Conservation (phyloP, 2,113 vertebrate species). For the Poeciliopsis turrubarensis region DNA sequence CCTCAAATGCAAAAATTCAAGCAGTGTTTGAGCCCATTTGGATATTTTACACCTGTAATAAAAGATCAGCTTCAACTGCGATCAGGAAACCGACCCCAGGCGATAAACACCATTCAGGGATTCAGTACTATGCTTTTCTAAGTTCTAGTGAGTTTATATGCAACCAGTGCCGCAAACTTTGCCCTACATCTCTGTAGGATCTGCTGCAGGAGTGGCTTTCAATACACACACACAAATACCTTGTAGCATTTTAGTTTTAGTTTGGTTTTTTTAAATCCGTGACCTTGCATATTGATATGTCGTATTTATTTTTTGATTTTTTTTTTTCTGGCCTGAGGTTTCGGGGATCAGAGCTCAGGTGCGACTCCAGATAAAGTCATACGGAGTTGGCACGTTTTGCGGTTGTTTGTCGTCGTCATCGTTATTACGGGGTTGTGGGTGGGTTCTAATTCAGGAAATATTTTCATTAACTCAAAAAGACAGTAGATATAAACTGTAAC, state of each 20-base stretch:
- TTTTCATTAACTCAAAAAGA: conserved; percentile 57
- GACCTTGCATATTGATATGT: conserved; percentile 74
- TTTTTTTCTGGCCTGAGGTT: conserved; percentile 70
- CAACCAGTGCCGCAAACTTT: conserved; percentile 77
- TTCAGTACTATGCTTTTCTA: conserved; percentile 84
- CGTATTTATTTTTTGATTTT: conserved; percentile 75
- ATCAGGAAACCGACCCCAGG: conserved; percentile 54
- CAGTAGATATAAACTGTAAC: conserved; percentile 60
- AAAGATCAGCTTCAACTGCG: conserved; percentile 42
- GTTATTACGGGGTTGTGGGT: conserved; percentile 7
- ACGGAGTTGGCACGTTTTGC: conserved; percentile 43
- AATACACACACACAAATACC: conserved; percentile 62
- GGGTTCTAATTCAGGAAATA: conserved; percentile 71
- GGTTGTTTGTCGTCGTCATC: conserved; percentile 28
- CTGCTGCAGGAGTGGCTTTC: conserved; percentile 74
- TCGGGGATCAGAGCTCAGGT: conserved; percentile 65
- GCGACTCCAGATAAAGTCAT: conserved; percentile 44
- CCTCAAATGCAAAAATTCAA: conserved; percentile 20
- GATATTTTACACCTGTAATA: conserved; percentile 7
- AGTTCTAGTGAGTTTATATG: conserved; percentile 79
- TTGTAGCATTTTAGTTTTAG: conserved; percentile 76
- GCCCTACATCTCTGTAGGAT: conserved; percentile 67
- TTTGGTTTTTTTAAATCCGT: conserved; percentile 37
- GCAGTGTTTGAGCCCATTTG: background rate
- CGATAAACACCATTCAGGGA: conserved; percentile 81